phyloP scores from a whole-genome alignment of 92 coral and sea anemone genomes.

The Actinostola sp. region DNA sequence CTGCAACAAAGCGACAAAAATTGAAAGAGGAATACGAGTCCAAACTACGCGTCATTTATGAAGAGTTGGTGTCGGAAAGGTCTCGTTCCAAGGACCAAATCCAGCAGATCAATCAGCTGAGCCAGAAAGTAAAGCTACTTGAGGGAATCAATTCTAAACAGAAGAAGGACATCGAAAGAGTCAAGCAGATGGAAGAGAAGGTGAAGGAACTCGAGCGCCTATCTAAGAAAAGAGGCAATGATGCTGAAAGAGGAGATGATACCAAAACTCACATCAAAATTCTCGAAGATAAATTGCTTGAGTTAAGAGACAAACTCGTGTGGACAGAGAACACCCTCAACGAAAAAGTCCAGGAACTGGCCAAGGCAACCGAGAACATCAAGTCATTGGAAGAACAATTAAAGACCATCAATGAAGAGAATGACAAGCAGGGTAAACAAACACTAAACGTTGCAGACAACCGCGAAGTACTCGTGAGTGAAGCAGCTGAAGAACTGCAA shows the following conservation, averaged over 20 bases:
- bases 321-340: constrained; percentile 16
- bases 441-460: constrained; percentile 10
- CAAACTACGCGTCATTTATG: constrained; percentile 77
- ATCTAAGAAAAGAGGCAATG: constrained; percentile 35
- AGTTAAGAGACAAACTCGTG: constrained; percentile 15
- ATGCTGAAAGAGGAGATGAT: constrained; percentile 43
- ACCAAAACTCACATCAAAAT: constrained; percentile 32
- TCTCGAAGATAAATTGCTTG: constrained; percentile 55
- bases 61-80: constrained; percentile 81
- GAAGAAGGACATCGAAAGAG: constrained; percentile 53
- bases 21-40: constrained; percentile 87
- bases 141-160: constrained; percentile 62
- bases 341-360: constrained; percentile 28
- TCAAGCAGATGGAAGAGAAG: constrained; percentile 67
- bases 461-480: constrained; percentile 24
- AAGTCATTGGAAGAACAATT: constrained; percentile 50
- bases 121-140: constrained; percentile 51
- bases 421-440: constrained; percentile 37
- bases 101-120: constrained; percentile 64
- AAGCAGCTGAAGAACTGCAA: constrained; percentile 41
- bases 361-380: constrained; percentile 34
- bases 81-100: constrained; percentile 62
- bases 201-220: constrained; percentile 49
- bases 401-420: constrained; percentile 6
- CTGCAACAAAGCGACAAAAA: constrained; percentile 78